Base-by-base conservation (phyloP, 2,113 vertebrate genomes). In the Verasper variegatus region DNA sequence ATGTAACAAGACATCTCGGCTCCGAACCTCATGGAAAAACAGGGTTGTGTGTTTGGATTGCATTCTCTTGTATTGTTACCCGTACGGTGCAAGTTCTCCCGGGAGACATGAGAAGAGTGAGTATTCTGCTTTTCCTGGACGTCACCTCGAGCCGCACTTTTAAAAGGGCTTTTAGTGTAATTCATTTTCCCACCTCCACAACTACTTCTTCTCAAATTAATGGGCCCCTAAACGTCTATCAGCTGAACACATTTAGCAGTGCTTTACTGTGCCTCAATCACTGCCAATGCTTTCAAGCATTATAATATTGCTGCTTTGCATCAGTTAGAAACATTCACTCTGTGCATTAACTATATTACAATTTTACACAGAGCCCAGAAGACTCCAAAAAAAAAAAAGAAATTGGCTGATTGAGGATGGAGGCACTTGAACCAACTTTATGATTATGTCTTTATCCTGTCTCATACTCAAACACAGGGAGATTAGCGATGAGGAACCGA, bases 91-190 rank as follows among this genome's bases (percentile, higher is more conserved):
- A 1, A 73, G 47, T 20, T 62, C 37, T 74, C 73, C 59, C 73
- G 2, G 49, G 31, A 84, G 83, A 84, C 59, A 68, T 45, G 65
- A 70, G 79, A 49, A 85, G 64, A 86, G 76, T 69, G 57, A 59
- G 60, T 67, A 40, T 87, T 88, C 66, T 78, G 63, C 70, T 78
- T 82, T 82, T 84, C 58, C 80, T 80, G 76, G 68, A 78, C 56
- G 71, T 89, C 86, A 81, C 75, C 81, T 83, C 69, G 76, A 86
- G 88, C 78, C 54, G 51, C 73, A 81, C 85, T 82, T 84, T 88
- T 70, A 90, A 91, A 31, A 91, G 70, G 72, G 89, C 91, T 93
- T 92, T 94, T 92, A 92, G 88, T 91, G 71, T 90, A 88, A 91
- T 91, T 92, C 65, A 42, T 90, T 93, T 86, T 78, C 82, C 84